phyloP scores from a whole-genome alignment of 2,888 invertebrate species.

The Leuctra nigra region DNA sequence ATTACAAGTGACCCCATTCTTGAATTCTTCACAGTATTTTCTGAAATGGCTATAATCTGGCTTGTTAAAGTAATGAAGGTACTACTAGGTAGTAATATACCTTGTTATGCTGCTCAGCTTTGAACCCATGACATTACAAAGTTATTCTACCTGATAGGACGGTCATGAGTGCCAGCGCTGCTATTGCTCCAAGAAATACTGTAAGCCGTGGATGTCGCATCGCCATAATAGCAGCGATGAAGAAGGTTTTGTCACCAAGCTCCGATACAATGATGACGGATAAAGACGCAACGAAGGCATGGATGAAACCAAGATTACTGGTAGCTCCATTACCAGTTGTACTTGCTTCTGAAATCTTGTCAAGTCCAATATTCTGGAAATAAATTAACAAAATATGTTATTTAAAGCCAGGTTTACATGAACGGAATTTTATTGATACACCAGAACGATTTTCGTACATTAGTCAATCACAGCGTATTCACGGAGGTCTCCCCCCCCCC shows the following conservation, averaged over 20 bases:
- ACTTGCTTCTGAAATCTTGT: neutral
- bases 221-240: slow-evolving; percentile 99
- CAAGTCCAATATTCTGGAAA: neutral
- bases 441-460: too few species aligned
- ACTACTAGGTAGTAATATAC: neutral
- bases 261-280: slow-evolving; percentile 97
- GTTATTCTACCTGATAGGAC: slow-evolving; percentile 74
- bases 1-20: too few species aligned
- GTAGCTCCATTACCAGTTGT: slow-evolving; percentile 6
- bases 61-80: neutral
- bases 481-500: too few species aligned
- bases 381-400: too few species aligned
- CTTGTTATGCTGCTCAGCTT: too few species aligned
- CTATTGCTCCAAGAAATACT: slow-evolving; percentile 90
- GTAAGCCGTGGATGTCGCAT: slow-evolving; percentile 93
- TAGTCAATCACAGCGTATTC: too few species aligned
- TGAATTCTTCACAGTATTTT: too few species aligned
- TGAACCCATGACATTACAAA: neutral
- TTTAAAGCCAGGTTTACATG: too few species aligned
- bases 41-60: too few species aligned
- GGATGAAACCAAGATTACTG: slow-evolving; percentile 68
- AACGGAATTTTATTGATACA: too few species aligned
- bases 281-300: slow-evolving; percentile 90
- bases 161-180: slow-evolving; percentile 89
- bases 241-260: slow-evolving; percentile 98